phyloP scores from a whole-genome alignment of 2,797 vertebrate species.

The Urosaurus nigricauda region DNA sequence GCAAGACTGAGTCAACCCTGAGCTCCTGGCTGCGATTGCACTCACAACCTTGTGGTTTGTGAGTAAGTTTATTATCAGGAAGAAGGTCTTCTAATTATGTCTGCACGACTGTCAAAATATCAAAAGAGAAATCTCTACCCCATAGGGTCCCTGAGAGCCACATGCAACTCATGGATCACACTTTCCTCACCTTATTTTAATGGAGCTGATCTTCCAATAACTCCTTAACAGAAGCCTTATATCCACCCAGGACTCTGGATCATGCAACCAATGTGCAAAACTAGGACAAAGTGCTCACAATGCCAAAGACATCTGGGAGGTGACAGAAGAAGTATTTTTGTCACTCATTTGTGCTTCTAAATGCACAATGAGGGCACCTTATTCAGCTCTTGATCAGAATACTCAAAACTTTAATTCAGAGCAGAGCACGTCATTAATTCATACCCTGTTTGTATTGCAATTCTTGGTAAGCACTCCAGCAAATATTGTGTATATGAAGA shows the following conservation, averaged over 20 bases:
- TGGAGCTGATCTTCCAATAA: neutral
- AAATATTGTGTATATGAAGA: slow-evolving; percentile 60
- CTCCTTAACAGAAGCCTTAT: neutral
- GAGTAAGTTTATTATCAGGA: too few species aligned
- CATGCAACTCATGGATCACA: too few species aligned
- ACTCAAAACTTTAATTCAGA: slow-evolving; percentile 63
- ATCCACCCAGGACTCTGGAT: neutral
- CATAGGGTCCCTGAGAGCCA: too few species aligned
- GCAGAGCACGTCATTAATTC: slow-evolving; percentile 62
- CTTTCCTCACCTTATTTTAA: neutral
- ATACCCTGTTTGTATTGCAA: slow-evolving; percentile 46
- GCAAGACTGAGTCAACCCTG: too few species aligned
- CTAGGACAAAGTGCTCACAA: slow-evolving; percentile 1
- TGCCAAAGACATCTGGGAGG: slow-evolving; percentile 60
- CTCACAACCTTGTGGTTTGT: too few species aligned
- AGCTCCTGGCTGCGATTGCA: too few species aligned
- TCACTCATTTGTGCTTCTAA: neutral
- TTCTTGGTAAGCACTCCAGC: slow-evolving; percentile 57
- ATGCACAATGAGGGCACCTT: neutral
- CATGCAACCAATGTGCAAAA: neutral
- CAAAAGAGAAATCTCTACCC: too few species aligned
- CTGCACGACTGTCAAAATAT: too few species aligned
- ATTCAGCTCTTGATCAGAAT: slow-evolving; percentile 15
- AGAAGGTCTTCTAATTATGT: too few species aligned
- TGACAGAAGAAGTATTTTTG: neutral